Evolutionary conservation across 2,113 vertebrate genomes (phyloP).

Genomic region (Struthio camelus): DNA sequence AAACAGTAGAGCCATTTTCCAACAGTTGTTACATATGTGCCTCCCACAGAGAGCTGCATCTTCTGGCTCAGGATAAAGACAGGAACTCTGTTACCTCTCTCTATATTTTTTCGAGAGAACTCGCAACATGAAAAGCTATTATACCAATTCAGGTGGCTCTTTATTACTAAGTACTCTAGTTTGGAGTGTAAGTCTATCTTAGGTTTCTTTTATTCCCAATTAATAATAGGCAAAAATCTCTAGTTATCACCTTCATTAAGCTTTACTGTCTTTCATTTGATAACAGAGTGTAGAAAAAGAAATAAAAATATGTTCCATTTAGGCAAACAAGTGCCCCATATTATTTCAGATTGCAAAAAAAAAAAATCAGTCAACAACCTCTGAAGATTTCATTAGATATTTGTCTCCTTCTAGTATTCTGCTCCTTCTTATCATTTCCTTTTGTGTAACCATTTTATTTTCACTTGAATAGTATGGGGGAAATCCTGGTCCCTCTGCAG

Average conservation of each 20-base stretch:
- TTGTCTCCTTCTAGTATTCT: background rate
- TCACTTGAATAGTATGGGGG: background rate
- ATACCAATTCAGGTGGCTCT: background rate
- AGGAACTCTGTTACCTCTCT: background rate
- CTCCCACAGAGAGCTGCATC: conserved; percentile 51
- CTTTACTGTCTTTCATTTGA: background rate
- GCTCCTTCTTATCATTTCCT: background rate
- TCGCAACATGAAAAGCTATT: background rate
- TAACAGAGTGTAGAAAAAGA: background rate
- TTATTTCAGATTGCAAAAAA: background rate
- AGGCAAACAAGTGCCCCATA: background rate
- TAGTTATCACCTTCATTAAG: background rate
- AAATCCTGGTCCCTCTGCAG: background rate
- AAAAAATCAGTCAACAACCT: background rate
- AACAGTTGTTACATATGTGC: background rate
- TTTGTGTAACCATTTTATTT: background rate
- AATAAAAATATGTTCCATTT: accelerated
- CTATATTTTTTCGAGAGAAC: background rate
- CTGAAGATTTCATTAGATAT: background rate
- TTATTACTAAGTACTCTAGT: background rate
- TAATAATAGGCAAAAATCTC: background rate
- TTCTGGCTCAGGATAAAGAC: background rate
- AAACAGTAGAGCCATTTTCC: conserved; percentile 27
- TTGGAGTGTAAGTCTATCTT: background rate
- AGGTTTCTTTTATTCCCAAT: background rate